Evolutionary conservation across 2,888 invertebrate species (phyloP), one percentile per base, ranked within the genome.

Genomic region (Ochropleura leucogaster): DNA sequence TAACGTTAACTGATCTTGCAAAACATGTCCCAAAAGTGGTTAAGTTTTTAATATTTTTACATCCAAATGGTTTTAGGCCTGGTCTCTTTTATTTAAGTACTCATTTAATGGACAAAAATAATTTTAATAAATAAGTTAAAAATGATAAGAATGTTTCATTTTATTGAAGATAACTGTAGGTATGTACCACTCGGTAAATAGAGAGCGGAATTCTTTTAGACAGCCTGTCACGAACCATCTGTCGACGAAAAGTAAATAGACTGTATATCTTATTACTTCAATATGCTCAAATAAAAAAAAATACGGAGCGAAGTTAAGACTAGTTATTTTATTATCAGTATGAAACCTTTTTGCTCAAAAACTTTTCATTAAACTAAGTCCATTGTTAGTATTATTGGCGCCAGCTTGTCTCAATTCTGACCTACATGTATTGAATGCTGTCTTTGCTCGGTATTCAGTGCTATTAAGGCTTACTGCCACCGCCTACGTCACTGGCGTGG

Each of bases 401-500:
- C 74, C 85, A 5, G 44, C 65, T 79, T 75, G 85, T 86, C 87
- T 86, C 68, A 72, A 49, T 66, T 69, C 65, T 86, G 84, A 85
- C 87, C 87, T 77, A 74, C 77, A 84, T 82, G 79, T 72, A 72
- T 77, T 74, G 64, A 82, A 85, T 77, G 55, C 63, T 51, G 68
- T 72, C 73, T 75, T 74, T 57, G 64, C 20, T 62, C 66, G 40
- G 47, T 72, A 60, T 75, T 65, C 53, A 42, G 63, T 67, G 66
- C 51, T 49, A 76, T 71, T 46, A 72, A 76, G 69, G 65, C 60
- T 60, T 66, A 51, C 63, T 71, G 65, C 47, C 44, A n/a, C 68
- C 44, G 67, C 72, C 76, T 67, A 72, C 84, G 57, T 68, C 67
- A 70, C 53, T 71, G 63, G 55, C 72, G 59, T 64, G 53, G 30